Evolutionary conservation across 2,113 vertebrate species (phyloP).

Genomic region (Campylorhamphus procurvoides): DNA sequence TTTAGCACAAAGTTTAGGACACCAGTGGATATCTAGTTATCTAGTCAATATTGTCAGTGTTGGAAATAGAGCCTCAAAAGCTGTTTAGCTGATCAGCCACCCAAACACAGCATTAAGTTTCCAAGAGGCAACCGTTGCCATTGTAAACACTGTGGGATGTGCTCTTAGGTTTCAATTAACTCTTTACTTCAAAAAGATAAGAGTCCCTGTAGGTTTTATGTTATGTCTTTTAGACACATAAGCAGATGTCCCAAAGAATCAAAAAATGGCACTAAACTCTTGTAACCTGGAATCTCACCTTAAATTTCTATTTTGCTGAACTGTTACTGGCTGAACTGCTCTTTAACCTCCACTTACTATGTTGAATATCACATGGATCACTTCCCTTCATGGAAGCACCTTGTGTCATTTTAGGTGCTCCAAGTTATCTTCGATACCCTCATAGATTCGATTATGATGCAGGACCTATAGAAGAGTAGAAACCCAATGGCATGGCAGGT

Average conservation of each 20-base stretch:
- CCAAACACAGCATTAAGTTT: not conserved
- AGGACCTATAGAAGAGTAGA: not conserved
- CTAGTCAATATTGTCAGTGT: not conserved
- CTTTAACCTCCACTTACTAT: not conserved
- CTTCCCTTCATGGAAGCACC: not conserved
- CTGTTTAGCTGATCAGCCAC: not conserved
- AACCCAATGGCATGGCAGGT: not conserved
- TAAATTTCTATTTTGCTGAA: not conserved
- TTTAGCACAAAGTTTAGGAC: not conserved
- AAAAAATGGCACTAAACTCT: not conserved
- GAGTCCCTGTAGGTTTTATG: not conserved
- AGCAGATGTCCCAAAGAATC: not conserved
- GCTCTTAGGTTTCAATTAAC: not conserved
- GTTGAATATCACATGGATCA: rapidly evolving
- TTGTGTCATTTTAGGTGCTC: not conserved
- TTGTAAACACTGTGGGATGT: not conserved
- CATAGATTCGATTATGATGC: not conserved
- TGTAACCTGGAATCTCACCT: not conserved
- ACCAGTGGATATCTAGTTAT: not conserved
- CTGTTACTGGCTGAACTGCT: not conserved
- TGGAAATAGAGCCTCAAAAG: not conserved
- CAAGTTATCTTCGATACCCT: not conserved
- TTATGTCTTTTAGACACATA: not conserved
- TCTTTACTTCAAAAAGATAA: not conserved
- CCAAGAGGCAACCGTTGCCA: not conserved